Evolutionary conservation across 2,888 invertebrate species (phyloP).

Genomic region (Pyrrhia umbra): DNA sequence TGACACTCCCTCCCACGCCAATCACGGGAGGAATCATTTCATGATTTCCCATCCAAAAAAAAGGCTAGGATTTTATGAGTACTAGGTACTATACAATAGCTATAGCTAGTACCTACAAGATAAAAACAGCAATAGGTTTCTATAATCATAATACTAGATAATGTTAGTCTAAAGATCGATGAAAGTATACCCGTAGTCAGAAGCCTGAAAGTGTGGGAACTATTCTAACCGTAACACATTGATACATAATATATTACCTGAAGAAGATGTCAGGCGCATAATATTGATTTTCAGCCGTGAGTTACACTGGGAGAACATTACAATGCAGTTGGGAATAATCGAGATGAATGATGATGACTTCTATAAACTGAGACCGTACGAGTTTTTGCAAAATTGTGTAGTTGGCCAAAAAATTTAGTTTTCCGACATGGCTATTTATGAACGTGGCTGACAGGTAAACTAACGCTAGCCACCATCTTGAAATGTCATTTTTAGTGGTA

Average conservation of each 20-base stretch:
- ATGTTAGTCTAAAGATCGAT: neutral
- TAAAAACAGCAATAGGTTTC: neutral
- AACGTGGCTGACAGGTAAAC: no score
- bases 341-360: neutral
- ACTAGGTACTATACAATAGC: neutral
- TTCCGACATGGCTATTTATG: neutral
- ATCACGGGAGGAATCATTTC: no score
- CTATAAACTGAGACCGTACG: neutral
- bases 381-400: neutral
- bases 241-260: neutral
- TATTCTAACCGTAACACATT: neutral
- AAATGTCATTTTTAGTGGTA: no score
- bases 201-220: neutral
- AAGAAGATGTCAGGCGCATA: constrained; percentile 1
- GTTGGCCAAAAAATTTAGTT: neutral
- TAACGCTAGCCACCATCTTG: no score
- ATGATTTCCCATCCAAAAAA: no score
- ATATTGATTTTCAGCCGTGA: neutral
- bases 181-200: neutral
- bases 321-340: neutral
- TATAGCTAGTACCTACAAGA: no score
- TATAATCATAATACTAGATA: neutral
- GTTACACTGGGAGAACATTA: neutral
- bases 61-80: no score
- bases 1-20: no score